These are phyloP conservation scores for Drosophila navojoa DNA, from an alignment of 1,140 invertebrate species.

Conservation along the genomic window DNA sequence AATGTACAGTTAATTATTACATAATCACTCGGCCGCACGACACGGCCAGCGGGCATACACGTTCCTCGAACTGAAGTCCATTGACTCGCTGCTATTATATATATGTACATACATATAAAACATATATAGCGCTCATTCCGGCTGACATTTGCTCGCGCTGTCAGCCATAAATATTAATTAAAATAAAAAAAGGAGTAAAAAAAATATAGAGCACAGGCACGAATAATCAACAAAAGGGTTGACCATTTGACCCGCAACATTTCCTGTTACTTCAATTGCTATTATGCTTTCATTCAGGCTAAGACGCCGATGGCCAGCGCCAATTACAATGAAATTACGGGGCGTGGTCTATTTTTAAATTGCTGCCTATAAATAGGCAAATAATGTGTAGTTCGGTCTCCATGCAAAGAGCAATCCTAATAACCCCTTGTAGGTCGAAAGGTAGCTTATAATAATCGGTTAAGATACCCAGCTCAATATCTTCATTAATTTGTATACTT, in stretches of 20 bases:
- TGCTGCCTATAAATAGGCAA: slow-evolving; percentile 19
- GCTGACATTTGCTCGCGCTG: slow-evolving; percentile 35
- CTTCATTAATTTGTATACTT: neutral
- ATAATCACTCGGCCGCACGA: slow-evolving; percentile 71
- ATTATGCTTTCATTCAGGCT: slow-evolving; percentile 39
- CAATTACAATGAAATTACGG: slow-evolving; percentile 1
- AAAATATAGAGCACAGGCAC: slow-evolving; percentile 52
- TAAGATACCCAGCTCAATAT: neutral
- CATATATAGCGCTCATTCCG: slow-evolving; percentile 23
- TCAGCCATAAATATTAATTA: slow-evolving; percentile 75
- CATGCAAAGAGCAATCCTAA: neutral
- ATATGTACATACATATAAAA: slow-evolving; percentile 38
- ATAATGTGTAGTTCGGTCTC: neutral
- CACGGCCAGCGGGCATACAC: slow-evolving; percentile 19
- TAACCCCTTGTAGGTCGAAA: neutral
- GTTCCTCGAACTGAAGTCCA: slow-evolving; percentile 38
- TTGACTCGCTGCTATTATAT: slow-evolving; percentile 46
- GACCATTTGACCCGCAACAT: slow-evolving; percentile 32
- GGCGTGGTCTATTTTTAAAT: slow-evolving; percentile 49
- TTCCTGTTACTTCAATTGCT: slow-evolving; percentile 52
- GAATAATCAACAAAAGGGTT: slow-evolving; percentile 63
- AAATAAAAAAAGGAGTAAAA: slow-evolving; percentile 20
- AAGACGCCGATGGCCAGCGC: slow-evolving; percentile 20
- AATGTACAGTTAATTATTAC: slow-evolving; percentile 81
- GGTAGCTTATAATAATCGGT: neutral